Evolutionary conservation across 53 echinoderm and acorn worm species (phyloP), one percentile per base, ranked within the genome.

Genomic region (Antedon mediterranea): DNA sequence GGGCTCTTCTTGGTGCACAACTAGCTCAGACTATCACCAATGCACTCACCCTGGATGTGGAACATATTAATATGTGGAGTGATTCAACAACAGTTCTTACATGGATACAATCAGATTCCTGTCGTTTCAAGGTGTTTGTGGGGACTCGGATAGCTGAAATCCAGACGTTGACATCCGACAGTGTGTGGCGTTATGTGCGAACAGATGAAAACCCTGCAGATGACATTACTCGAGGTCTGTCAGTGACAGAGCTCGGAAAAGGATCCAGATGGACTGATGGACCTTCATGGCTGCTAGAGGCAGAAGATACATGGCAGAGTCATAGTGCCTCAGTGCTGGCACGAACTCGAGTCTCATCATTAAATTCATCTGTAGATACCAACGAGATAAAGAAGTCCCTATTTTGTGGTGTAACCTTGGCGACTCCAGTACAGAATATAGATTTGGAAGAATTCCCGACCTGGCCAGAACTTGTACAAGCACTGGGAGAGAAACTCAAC

Each of bases 401-500:
- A 18, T 72, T 79, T 43, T 79, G 79, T 79, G 79, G 79, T 28
- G 34, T 79, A 72, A 79, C 79, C 26, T 34, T 79, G 71, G n/a
- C 79, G 9, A n/a, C 7, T 72, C 13, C 79, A 28, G 11, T 72
- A 37, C 4, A 37, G 31, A 32, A 43, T 14, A 29, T 34, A 34
- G 78, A 77, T 29, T 41, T 43, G 29, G 43, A 57, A 29, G 78
- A 26, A 78, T 78, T 44, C 31, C 30, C 26, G 11, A 43, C 78
- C 30, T 57, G 78, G 71, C 32, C 30, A 26, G 57, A 37, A 37
- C 57, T 71, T 28, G 78, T 57, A n/a, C 31, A 26, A 0, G 30
- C 78, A 29, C 30, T 78, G 3, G 78, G 78, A 14, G 30, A 57
- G 44, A 44, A 78, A 71, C 71, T 78, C 78, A 57, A 57, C 34